Evolutionary conservation across 2,113 vertebrate genomes (phyloP), one percentile per base, ranked within the genome.

Genomic region (Caracal caracal): DNA sequence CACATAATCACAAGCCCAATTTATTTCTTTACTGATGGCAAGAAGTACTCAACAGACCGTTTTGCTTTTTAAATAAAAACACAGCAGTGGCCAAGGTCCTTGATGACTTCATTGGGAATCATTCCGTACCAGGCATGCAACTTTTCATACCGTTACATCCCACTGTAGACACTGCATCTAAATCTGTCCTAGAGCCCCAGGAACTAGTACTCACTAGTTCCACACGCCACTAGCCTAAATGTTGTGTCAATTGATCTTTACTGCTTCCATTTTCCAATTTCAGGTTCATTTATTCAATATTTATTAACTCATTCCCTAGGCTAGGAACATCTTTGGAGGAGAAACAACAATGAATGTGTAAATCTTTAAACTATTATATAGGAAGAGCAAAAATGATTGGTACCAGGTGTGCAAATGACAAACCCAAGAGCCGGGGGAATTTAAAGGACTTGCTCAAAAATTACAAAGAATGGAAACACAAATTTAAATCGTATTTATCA

Each of bases 51-150:
- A 59, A 70, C 6, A 70, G 43, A 66, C 0, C 1, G 33, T 33
- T 91, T 87, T 86, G 10, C 30, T 75, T 88, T 93, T 71, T 47
- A 71, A 85, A 43, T 94, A n/a, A 93, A 73, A 94, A 37, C 6
- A 92, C 10, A 84, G 12, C 10, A 79, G 43, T 93, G 73, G 20
- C 30, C 15, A 78, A 93, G 24, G 5, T 66, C 6, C 12, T 87
- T 40, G 83, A 26, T 66, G 20, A 51, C 6, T 9, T 51, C 61
- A n/a, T 22, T 37, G 28, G 22, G 8, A 85, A 15, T 85, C 22
- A 26, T 22, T 90, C 12, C 1, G 5, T 63, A 40, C 20, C 26
- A 19, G 4, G n/a, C 0, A 30, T 10, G 6, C 26, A 28, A 40
- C 28, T 90, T 71, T 93, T 85, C 70, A 24, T 28, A 81, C 0